Evolutionary conservation across 53 echinoderm and acorn worm genomes (phyloP).

Genomic region (Hippasteria phrygiana): DNA sequence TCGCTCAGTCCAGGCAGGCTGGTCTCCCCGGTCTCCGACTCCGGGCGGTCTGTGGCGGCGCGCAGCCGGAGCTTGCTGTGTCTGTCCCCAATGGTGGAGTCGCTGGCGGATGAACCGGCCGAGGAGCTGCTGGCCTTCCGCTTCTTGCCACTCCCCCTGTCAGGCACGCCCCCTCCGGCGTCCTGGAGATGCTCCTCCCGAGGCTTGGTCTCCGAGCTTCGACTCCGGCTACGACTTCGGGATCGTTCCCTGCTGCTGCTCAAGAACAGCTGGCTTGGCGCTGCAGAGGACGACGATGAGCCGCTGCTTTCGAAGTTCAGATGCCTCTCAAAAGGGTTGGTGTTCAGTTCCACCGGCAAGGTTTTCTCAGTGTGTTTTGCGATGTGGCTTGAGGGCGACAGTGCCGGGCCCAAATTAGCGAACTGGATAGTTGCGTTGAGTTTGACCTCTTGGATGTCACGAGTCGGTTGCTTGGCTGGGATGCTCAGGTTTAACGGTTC

Average conservation of each 20-base stretch:
- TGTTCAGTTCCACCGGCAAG: constrained; percentile 7
- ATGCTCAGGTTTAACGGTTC: constrained; percentile 58
- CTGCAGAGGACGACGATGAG: not conserved
- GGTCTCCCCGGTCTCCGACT: constrained; percentile 58
- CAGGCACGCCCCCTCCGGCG: not conserved
- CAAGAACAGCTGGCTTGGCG: not conserved
- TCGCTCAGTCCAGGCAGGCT: constrained; percentile 53
- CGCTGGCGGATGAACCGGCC: constrained; percentile 64
- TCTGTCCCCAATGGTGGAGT: constrained; percentile 64
- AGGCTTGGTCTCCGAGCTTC: not conserved
- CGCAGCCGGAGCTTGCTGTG: constrained; percentile 72
- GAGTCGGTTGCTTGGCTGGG: constrained; percentile 51
- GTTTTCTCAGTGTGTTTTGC: constrained; percentile 24
- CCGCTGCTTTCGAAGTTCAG: constrained; percentile 36
- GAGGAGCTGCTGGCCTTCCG: constrained; percentile 59
- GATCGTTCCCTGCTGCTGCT: constrained; percentile 5
- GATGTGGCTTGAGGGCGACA: constrained; percentile 17
- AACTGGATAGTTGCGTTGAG: constrained; percentile 64
- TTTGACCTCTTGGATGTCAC: constrained; percentile 59
- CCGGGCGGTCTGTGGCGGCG: constrained; percentile 41
- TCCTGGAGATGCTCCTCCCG: not conserved
- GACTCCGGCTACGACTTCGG: not conserved
- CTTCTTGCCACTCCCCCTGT: constrained; percentile 36
- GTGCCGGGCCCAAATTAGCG: constrained; percentile 17
- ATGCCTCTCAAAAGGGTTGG: constrained; percentile 32